These are phyloP conservation scores for Cettia cetti DNA, from an alignment of 2,113 vertebrate genomes.

Conservation along the genomic window DNA sequence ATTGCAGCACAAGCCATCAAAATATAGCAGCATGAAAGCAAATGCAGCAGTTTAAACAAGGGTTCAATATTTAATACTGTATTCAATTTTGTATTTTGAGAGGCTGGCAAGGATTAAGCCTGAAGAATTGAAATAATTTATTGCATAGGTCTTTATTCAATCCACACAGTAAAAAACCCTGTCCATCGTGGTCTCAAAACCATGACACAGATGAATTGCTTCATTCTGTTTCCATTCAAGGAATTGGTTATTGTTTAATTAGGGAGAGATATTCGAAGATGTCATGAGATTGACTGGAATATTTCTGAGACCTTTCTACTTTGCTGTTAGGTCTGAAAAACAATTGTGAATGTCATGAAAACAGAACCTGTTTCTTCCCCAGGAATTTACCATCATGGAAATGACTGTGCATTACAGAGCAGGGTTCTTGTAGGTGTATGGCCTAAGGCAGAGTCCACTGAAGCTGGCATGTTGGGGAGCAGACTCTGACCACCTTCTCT, in stretches of 20 bases:
- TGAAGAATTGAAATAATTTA: neutral
- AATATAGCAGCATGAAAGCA: neutral
- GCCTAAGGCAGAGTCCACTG: neutral
- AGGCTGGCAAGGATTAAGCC: neutral
- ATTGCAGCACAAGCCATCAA: neutral
- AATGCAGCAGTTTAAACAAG: neutral
- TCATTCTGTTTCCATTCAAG: slow-evolving; percentile 35
- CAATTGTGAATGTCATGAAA: neutral
- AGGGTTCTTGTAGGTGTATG: neutral
- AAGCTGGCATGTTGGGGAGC: accelerated
- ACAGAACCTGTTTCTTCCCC: neutral
- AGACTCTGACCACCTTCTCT: neutral
- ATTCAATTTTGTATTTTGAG: slow-evolving; percentile 1
- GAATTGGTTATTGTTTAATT: slow-evolving; percentile 32
- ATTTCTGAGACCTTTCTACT: neutral
- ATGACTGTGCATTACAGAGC: neutral
- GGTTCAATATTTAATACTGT: neutral
- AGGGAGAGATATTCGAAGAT: neutral
- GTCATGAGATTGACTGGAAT: neutral
- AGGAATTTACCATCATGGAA: neutral
- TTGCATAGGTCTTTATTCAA: slow-evolving; percentile 21
- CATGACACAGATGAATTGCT: slow-evolving; percentile 2
- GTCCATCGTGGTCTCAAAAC: neutral
- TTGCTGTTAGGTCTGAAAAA: neutral
- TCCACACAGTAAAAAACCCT: neutral